These are phyloP conservation scores for Orbicella faveolata DNA, from an alignment of 64 coral and sea anemone genomes.

Conservation along the genomic window DNA sequence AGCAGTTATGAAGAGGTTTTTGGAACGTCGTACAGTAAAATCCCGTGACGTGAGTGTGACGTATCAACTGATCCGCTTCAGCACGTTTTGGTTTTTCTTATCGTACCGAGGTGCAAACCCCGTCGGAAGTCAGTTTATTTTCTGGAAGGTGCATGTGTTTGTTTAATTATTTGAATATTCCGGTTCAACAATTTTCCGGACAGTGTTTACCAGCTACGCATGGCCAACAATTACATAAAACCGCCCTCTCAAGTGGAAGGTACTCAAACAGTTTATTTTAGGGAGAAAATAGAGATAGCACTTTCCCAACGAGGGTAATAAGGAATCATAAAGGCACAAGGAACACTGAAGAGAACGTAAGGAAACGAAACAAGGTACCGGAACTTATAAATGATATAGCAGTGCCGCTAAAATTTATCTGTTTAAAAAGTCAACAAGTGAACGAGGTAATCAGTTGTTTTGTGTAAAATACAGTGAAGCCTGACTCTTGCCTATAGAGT, in stretches of 20 bases:
- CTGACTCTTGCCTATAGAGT: background rate
- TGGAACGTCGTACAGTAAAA: background rate
- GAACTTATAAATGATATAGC: background rate
- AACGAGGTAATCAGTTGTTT: background rate
- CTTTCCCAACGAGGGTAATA: background rate
- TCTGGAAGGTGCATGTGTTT: background rate
- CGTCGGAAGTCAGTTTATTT: background rate
- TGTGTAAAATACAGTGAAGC: background rate
- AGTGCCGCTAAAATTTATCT: background rate
- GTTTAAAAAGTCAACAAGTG: background rate
- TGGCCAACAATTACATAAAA: background rate
- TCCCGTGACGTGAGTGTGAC: conserved; percentile 13
- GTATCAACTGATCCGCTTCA: background rate
- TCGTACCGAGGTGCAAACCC: background rate
- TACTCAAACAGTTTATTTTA: background rate
- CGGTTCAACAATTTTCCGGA: background rate
- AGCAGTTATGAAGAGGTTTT: background rate
- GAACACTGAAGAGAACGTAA: background rate
- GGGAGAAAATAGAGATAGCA: background rate
- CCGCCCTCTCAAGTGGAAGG: background rate
- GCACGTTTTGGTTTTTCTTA: background rate
- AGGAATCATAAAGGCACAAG: background rate
- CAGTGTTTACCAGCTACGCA: background rate
- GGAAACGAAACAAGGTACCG: background rate
- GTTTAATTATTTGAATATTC: background rate